A percentile compares a stretch with the other conserved stretches of the same genome.
phyloP scores from a whole-genome alignment of 2,888 invertebrate genomes.

The Stenurella melanura region DNA sequence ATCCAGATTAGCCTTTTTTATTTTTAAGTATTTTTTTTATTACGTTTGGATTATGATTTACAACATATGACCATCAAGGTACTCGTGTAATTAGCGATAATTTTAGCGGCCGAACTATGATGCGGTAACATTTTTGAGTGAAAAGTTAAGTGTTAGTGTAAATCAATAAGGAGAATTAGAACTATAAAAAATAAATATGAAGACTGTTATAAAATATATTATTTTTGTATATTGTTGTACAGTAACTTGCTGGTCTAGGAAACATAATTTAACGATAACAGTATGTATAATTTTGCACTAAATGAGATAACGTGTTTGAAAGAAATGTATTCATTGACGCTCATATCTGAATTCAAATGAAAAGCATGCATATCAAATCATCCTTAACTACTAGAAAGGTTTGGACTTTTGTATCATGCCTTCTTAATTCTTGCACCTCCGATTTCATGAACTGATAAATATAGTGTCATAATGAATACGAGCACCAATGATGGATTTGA shows the following conservation, averaged over 20 bases:
- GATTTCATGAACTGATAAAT: no score
- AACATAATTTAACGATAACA: constrained; percentile 78
- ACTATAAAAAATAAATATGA: constrained; percentile 14
- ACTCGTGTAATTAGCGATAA: not conserved
- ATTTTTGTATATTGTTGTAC: constrained; percentile 29
- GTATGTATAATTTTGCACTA: constrained; percentile 70
- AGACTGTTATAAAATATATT: constrained; percentile 8
- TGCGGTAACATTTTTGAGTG: not conserved
- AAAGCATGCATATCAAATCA: no score
- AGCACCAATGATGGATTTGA: no score
- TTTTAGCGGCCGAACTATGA: not conserved
- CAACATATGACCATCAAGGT: not conserved
- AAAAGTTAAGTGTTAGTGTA: constrained; percentile 12
- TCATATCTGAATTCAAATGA: no score
- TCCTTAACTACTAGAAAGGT: no score
- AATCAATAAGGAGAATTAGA: constrained; percentile 11
- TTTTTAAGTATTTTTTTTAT: not conserved
- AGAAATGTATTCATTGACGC: no score
- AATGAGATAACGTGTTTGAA: no score
- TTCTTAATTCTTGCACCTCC: no score
- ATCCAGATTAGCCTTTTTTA: not conserved
- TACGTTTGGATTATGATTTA: constrained; percentile 1
- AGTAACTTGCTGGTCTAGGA: constrained; percentile 69
- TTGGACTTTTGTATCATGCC: no score
- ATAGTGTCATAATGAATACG: no score